Conservation (phyloP, 2,888 invertebrate genomes). For the Acleris literana region DNA sequence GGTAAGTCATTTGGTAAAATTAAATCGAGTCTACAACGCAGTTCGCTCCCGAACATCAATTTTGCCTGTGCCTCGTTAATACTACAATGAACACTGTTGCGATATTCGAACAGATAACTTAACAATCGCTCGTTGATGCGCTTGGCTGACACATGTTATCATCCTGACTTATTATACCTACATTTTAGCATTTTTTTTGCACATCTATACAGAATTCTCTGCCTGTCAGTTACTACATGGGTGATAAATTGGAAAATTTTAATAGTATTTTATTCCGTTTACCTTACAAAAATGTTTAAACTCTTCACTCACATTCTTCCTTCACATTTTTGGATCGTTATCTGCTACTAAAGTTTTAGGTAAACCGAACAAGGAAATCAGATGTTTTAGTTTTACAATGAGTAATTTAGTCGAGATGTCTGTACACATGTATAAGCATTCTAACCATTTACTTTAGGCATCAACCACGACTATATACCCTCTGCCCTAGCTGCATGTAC, state of each 20-base stretch:
- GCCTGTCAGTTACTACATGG: conserved; percentile 31
- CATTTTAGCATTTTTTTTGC: conserved; percentile 35
- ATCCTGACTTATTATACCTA: background rate
- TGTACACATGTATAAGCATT: too few relatives aligned
- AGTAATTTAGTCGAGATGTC: too few relatives aligned
- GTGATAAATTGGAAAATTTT: conserved; percentile 22
- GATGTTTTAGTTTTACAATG: too few relatives aligned
- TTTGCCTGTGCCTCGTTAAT: background rate
- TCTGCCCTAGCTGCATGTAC: too few relatives aligned
- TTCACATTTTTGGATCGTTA: too few relatives aligned
- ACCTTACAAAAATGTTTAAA: too few relatives aligned
- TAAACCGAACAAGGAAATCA: too few relatives aligned
- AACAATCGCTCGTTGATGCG: conserved; percentile 1
- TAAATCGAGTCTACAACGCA: conserved; percentile 1
- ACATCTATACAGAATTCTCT: conserved; percentile 26
- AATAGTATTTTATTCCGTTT: background rate
- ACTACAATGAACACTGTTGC: conserved; percentile 5
- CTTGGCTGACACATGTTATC: conserved; percentile 1
- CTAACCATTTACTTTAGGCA: too few relatives aligned
- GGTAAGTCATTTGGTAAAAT: background rate
- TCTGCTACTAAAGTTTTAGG: too few relatives aligned
- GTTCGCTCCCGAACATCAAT: conserved; percentile 2
- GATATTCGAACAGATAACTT: conserved; percentile 4
- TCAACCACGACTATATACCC: too few relatives aligned
- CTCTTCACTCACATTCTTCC: too few relatives aligned